Evolutionary conservation across 2,797 vertebrate species (phyloP), one percentile per base, ranked within the genome.

Genomic region (Lagocephalus sceleratus): DNA sequence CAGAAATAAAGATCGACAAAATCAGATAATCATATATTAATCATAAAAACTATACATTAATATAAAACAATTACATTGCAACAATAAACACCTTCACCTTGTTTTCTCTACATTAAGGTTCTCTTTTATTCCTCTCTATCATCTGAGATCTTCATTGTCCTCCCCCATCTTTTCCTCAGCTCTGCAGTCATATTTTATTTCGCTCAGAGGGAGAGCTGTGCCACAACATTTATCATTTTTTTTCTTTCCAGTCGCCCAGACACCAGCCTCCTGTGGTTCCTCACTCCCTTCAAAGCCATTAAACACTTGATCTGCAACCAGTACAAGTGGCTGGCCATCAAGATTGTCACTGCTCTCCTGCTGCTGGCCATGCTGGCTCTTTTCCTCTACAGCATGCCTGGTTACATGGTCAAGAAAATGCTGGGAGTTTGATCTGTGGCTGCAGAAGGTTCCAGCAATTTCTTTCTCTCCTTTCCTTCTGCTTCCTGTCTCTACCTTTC

Each of bases 321-420:
- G 72, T 98, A 98, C 92, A 94, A 94, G 84, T 98, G 96, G 96
- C 92, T 98, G 58, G 94, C 95, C 89, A 92, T 97, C 89, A 98
- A 98, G 90, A 92, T 98, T 0, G 83, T 97, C 68, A 71, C 93
- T 58, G 94, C 91, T 1, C 84, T 98, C 35, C 73, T 98, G 68
- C 84, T 93, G 14, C 73, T 98, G 59, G 87, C 93, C 75, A 93
- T 98, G 85, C 39, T 98, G 6, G 95, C 66, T 20, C 92, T 98
- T 45, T 98, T 98, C 89, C 86, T 98, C 61, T 98, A 98, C 89
- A 97, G 92, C 91, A 94, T 94, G 87, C 96, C 95, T 0, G 96
- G 96, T 47, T 98, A 98, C 87, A 96, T 95, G 94, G 96, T 94
- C 85, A 98, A 98, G 91, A 98, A 98, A 72, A 91, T 98, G 70